These are phyloP conservation scores for Struthio camelus DNA, from an alignment of 2,113 vertebrate species.

Conservation along the genomic window DNA sequence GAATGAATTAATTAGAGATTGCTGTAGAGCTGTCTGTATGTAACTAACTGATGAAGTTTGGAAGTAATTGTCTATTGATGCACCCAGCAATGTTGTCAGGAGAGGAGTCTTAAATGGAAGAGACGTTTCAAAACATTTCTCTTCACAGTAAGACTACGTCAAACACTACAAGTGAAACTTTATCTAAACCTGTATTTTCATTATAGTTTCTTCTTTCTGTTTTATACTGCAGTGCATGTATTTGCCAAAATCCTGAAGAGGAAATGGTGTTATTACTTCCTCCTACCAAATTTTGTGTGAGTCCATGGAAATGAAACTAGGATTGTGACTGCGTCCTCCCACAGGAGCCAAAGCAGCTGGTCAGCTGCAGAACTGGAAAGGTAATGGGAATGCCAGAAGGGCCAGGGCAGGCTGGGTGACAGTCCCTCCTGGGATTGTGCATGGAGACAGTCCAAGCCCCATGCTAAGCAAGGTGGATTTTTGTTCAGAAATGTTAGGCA, in stretches of 20 bases:
- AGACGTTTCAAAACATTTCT: neutral
- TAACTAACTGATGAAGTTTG: neutral
- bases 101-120: neutral
- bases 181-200: neutral
- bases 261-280: neutral
- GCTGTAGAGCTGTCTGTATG: neutral
- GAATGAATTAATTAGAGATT: neutral
- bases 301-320: neutral
- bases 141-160: neutral
- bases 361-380: neutral
- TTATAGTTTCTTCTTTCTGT: neutral
- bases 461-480: neutral
- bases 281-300: neutral
- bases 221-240: neutral
- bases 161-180: neutral
- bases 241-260: neutral
- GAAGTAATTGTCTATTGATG: neutral
- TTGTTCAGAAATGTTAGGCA: neutral
- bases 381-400: neutral
- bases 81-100: neutral
- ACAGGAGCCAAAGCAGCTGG: neutral
- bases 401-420: neutral
- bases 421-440: neutral
- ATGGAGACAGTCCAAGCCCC: fast-evolving
- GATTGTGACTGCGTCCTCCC: neutral